Evolutionary conservation across 1,140 invertebrate genomes (phyloP).

Genomic region (Eriosoma lanigerum): DNA sequence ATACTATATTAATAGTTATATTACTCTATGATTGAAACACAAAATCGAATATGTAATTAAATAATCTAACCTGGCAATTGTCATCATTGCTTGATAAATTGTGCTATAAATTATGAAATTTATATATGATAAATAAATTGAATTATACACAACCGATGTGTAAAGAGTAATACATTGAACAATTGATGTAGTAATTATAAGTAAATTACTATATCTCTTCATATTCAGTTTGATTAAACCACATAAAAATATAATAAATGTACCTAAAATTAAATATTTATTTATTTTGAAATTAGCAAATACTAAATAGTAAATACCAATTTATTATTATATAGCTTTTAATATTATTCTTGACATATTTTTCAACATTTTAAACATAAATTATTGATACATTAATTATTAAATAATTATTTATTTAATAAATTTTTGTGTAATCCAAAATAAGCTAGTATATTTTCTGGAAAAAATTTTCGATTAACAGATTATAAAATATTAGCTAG

Average conservation of each 20-base stretch:
- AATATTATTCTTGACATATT: no score
- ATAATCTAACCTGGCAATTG: conserved; percentile 37
- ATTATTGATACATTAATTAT: no score
- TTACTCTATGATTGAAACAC: no score
- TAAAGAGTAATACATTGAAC: conserved; percentile 17
- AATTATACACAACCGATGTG: not conserved
- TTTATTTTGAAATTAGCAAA: not conserved
- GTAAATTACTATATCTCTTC: conserved; percentile 34
- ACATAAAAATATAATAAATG: conserved; percentile 15
- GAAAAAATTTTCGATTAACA: no score
- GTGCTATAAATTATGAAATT: conserved; percentile 24
- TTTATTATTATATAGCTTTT: no score
- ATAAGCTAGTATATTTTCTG: no score
- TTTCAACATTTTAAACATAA: no score
- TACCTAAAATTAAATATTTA: conserved; percentile 23
- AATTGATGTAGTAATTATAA: conserved; percentile 2
- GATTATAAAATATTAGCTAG: no score
- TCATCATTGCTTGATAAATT: conserved; percentile 43
- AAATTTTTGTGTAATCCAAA: no score
- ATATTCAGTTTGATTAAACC: conserved; percentile 17
- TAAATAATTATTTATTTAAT: no score
- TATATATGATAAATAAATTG: conserved; percentile 38
- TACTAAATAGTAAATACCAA: no score
- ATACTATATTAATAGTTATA: no score
- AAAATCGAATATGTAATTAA: not conserved